Percentiles rank a stretch among this genome's conserved stretches.
Evolutionary conservation across 2,113 vertebrate species (phyloP).

Genomic region (Ovis canadensis): DNA sequence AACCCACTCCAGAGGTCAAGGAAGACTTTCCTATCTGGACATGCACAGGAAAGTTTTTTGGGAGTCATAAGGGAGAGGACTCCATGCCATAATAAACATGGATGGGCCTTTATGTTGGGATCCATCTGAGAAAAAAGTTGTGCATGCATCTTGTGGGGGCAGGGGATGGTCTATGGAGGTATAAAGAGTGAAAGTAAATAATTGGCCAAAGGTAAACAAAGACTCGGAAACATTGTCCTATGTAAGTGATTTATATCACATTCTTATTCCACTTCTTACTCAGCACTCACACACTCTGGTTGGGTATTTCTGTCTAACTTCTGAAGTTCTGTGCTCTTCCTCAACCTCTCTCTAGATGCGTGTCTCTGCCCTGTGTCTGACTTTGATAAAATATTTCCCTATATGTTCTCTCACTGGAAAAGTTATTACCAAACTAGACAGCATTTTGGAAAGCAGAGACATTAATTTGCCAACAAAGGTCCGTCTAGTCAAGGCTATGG

Average conservation of each 20-base stretch:
- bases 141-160: accelerated
- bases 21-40: background rate
- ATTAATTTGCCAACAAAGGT: too few species aligned
- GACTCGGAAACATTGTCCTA: background rate
- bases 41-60: background rate
- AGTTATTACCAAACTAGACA: too few species aligned
- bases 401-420: too few species aligned
- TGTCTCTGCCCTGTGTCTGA: background rate
- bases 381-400: background rate
- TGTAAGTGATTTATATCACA: background rate
- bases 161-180: background rate
- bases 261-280: background rate
- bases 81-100: background rate
- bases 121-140: background rate
- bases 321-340: background rate
- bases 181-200: background rate
- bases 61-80: background rate
- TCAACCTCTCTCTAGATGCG: background rate
- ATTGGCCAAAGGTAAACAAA: background rate
- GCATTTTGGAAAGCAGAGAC: too few species aligned
- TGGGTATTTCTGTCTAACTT: background rate
- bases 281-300: background rate
- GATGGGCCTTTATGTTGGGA: background rate
- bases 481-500: too few species aligned
- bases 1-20: background rate